A percentile compares a stretch with the other conserved stretches of the same genome.
Conservation (phyloP, 2,797 vertebrate species). For the Anableps anableps region DNA sequence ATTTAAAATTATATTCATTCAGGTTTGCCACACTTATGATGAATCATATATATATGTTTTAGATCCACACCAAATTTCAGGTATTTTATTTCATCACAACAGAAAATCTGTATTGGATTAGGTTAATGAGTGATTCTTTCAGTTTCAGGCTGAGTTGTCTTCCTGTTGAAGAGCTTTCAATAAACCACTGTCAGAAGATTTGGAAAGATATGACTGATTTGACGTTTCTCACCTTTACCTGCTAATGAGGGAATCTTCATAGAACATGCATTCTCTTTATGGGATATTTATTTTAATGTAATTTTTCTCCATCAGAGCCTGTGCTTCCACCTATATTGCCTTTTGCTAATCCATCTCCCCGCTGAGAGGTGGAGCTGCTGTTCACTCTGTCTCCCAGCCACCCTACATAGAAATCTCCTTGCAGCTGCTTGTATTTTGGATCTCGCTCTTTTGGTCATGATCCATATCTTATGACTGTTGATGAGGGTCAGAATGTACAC, state of each 20-base stretch:
- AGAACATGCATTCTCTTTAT: background rate
- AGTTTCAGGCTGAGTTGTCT: background rate
- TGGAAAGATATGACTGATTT: slow-evolving; percentile 10
- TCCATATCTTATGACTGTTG: background rate
- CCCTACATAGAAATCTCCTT: background rate
- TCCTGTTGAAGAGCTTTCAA: background rate
- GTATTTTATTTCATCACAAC: background rate
- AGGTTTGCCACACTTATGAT: background rate
- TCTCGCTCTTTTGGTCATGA: background rate
- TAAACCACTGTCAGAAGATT: background rate
- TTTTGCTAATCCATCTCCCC: background rate
- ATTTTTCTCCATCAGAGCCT: background rate
- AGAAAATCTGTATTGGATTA: slow-evolving; percentile 1
- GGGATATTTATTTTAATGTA: background rate
- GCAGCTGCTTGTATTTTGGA: background rate
- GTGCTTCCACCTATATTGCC: background rate
- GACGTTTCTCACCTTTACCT: slow-evolving; percentile 12
- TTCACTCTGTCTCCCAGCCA: background rate
- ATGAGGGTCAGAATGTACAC: slow-evolving; percentile 1
- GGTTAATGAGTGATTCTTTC: slow-evolving; percentile 18
- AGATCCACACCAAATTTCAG: slow-evolving; percentile 2
- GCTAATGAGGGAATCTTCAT: slow-evolving; percentile 1
- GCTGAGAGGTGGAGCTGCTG: background rate
- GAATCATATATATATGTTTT: background rate
- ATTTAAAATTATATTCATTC: slow-evolving; percentile 17